Percentiles rank a stretch among this genome's conserved stretches.
Evolutionary conservation across 2,113 vertebrate species (phyloP).

Genomic region (Stictonetta naevosa): DNA sequence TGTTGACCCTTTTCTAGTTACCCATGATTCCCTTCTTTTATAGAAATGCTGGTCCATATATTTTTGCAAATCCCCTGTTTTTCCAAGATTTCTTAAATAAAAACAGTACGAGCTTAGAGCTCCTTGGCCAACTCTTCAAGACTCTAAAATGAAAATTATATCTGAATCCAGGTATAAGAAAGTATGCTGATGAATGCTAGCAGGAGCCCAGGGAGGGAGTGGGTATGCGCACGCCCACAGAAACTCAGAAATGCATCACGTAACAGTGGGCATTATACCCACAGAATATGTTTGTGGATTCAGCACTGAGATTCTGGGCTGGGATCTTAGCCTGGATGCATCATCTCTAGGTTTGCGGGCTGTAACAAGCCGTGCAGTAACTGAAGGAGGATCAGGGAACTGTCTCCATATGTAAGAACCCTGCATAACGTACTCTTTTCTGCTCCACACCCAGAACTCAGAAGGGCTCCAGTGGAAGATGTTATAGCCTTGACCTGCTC

Average conservation of each 20-base stretch:
- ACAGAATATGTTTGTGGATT: not conserved
- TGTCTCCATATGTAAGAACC: not conserved
- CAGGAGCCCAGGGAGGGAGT: not conserved
- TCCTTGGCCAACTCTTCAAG: not conserved
- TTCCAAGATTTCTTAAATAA: not conserved
- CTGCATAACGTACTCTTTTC: not conserved
- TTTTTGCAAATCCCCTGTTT: not conserved
- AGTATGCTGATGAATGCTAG: not conserved
- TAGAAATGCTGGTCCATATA: not conserved
- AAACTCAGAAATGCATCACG: not conserved
- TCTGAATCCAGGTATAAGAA: not conserved
- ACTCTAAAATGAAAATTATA: not conserved
- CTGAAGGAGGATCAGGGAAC: not conserved
- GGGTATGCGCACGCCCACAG: accelerated
- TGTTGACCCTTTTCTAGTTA: not conserved
- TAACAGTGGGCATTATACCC: not conserved
- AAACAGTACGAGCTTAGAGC: not conserved
- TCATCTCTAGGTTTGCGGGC: not conserved
- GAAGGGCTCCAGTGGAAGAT: not conserved
- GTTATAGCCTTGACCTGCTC: not conserved
- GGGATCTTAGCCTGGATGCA: not conserved
- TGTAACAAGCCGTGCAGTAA: not conserved
- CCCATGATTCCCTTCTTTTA: not conserved
- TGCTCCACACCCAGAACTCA: not conserved
- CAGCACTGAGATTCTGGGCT: not conserved